Evolutionary conservation across 2,888 invertebrate species (phyloP), one percentile per base, ranked within the genome.

Genomic region (Ecliptopera silaceata): DNA sequence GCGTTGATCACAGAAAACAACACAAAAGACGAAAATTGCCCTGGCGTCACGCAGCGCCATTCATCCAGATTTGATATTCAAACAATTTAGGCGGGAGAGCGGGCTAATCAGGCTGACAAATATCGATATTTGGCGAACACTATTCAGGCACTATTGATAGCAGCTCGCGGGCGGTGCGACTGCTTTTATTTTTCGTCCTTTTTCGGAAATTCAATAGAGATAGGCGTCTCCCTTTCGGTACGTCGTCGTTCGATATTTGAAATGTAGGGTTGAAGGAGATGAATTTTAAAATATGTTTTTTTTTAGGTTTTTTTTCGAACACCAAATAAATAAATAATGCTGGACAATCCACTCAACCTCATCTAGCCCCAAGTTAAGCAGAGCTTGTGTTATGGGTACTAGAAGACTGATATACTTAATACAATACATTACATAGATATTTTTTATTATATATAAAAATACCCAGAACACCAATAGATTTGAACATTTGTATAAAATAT

Each of bases 71-170:
- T 77, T 70, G 72, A 74, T 75, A 74, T 75, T 77, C 54, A 74
- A 74, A 75, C 74, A 71, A 75, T 78, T 65, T 65, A 62, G 72
- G 70, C 71, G 76, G 81, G 81, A 79, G 73, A 69, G 73, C 67
- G 63, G 72, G 91, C 90, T 91, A 91, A 91, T 91, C 89, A 90
- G 84, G 80, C 88, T 84, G 88, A 87, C 88, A 90, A 89, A 88
- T 85, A 88, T 77, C 83, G 74, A 80, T 75, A 80, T 84, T 84
- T 88, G 86, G 65, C 55, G 82, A 77, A 70, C 74, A 72, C 69
- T 68, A 67, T 75, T 69, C 77, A 68, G 71, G 77, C 72, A 82
- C 84, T 83, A 86, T 84, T 83, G 82, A 75, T 76, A 79, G 77
- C 78, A 71, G 73, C 67, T 74, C 70, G 71, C 61, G 61, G 56